Evolutionary conservation across 1,140 invertebrate genomes (phyloP), one percentile per base, ranked within the genome.

Genomic region (Steinernema khuongi): DNA sequence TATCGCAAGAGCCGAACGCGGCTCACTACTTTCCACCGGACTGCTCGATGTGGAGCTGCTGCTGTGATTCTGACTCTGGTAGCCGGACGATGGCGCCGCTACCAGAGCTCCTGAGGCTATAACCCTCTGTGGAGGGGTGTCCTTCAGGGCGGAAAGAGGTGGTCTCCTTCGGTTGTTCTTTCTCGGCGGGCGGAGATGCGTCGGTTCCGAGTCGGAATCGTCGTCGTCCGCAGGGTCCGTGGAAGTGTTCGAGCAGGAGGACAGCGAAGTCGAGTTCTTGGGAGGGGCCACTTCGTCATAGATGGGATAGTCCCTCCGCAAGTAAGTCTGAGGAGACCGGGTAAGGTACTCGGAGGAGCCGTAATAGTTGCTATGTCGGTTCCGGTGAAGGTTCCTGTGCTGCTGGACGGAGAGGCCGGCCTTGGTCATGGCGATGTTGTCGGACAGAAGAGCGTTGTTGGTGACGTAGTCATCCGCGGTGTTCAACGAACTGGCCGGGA

Each of bases 41-140:
- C 75, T 76, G n/a, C 69, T 72, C 31, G 67, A 71, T 1, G 74
- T 73, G n/a, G 75, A 76, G 71, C 29, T 26, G 67, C 76, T 77
- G 66, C 79, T 81, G 70, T 80, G 79, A 72, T 81, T 82, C 41
- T 75, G 79, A 32, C 79, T 80, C 31, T 80, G 79, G 66, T 80
- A 80, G 31, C 79, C 79, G 19, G 79, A 81, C 7, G 79, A 80
- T 14, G 77, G 74, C 50, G 75, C 43, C 31, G 68, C 73, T n/a
- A 67, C 44, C 14, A 31, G 66, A 26, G 36, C 50, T 60, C 50
- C 50, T 22, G 50, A 60, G 4, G 50, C 50, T 14, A 60, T 60
- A 7, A 60, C 50, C 22, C 50, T 60, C 11, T 60, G 11, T n/a
- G 50, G 50, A 7, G 50, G 50, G 7, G 50, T 60, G 50, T 60